phyloP scores from a whole-genome alignment of 2,797 vertebrate genomes.

The Spatula versicolor region DNA sequence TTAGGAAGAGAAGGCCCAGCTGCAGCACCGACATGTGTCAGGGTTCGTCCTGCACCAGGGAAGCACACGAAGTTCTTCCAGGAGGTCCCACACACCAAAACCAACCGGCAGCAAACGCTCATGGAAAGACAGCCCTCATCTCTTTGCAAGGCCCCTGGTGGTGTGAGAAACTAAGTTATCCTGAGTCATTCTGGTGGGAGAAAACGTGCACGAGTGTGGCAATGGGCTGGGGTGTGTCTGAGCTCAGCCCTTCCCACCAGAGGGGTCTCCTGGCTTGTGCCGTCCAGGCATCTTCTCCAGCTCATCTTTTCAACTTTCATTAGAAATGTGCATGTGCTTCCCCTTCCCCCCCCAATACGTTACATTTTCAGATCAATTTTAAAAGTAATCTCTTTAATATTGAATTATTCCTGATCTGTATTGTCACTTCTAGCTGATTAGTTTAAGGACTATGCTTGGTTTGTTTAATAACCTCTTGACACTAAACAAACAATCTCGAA shows the following conservation, averaged over 20 bases:
- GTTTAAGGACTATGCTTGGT: constrained; percentile 75
- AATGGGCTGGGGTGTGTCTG: not conserved
- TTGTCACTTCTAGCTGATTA: constrained; percentile 72
- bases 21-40: not conserved
- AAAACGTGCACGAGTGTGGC: not conserved
- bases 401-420: constrained; percentile 64
- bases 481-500: constrained; percentile 80
- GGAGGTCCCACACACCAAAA: not conserved
- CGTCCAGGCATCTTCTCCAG: not conserved
- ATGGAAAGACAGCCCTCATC: not conserved
- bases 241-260: not conserved
- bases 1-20: not conserved
- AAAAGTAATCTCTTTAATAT: constrained; percentile 77
- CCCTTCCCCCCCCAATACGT: not conserved
- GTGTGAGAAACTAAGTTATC: not conserved
- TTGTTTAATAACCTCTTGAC: constrained; percentile 82
- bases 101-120: not conserved
- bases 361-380: constrained; percentile 69
- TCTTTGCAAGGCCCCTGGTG: not conserved
- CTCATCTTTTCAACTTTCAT: constrained; percentile 12
- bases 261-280: accelerated
- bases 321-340: not conserved
- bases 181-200: not conserved
- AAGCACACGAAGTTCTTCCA: not conserved
- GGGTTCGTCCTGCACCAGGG: not conserved